These are phyloP conservation scores for Hirudinaria manillensis DNA, from an alignment of 2,888 invertebrate species.

Conservation along the genomic window DNA sequence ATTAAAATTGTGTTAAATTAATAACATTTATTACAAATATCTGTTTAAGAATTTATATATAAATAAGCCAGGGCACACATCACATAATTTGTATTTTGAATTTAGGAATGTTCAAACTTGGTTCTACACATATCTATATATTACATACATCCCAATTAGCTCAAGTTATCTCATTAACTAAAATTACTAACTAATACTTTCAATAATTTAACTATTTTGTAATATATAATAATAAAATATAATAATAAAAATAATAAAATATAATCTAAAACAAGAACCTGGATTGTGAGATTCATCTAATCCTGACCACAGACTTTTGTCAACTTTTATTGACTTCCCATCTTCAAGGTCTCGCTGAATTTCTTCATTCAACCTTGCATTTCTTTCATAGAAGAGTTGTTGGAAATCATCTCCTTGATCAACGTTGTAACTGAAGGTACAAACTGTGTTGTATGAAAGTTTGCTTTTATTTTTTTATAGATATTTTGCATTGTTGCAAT, in stretches of 20 bases:
- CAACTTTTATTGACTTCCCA: background rate
- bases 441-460: background rate
- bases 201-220: too few species aligned
- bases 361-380: background rate
- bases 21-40: background rate
- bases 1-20: background rate
- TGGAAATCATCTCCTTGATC: background rate
- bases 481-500: too few species aligned
- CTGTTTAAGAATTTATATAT: background rate
- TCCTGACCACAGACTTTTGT: background rate
- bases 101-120: background rate
- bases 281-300: slow-evolving; percentile 8
- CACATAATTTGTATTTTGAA: background rate
- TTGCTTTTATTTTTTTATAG: too few species aligned
- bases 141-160: too few species aligned
- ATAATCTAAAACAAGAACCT: background rate
- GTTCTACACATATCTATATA: background rate
- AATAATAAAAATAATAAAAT: too few species aligned
- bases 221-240: too few species aligned
- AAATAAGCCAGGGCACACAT: background rate
- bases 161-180: too few species aligned
- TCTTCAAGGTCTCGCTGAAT: background rate
- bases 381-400: slow-evolving; percentile 3
- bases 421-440: background rate
- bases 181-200: too few species aligned